Evolutionary conservation across 2,113 vertebrate genomes (phyloP), one percentile per base, ranked within the genome.

Genomic region (Psephotus haematonotus): DNA sequence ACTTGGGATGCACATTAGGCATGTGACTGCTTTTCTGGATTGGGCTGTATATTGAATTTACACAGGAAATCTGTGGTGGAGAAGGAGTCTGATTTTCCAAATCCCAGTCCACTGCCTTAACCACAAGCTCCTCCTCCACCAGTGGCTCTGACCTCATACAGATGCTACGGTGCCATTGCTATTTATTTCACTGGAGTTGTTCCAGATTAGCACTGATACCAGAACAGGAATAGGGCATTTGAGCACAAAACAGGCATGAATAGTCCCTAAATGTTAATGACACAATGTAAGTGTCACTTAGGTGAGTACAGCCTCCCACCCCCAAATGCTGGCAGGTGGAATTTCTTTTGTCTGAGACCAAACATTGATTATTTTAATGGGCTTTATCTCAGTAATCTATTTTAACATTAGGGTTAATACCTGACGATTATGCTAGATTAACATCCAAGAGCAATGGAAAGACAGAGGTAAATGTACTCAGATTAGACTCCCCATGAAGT

Each of bases 331-430:
- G 74, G 77, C 88, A 91, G 65, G 27, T 75, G 69, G 69, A 76
- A 69, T 86, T 89, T 74, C 79, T 85, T 92, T 83, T 89, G n/a
- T 90, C 43, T 64, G 47, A 92, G 69, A 91, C 76, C 43, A 91
- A 89, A 90, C 78, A 65, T 14, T 10, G 47, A 57, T 62, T 89
- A 72, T 59, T 90, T 69, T 76, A 92, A 80, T 87, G 82, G 81
- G 46, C 35, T 85, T 95, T 85, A 57, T 79, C 74, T 85, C 52
- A 57, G 35, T 41, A 92, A 95, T 71, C 43, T 87, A 5, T 82
- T 37, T 91, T 65, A 93, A 82, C 47, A 49, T 72, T 62, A 85
- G 20, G 39, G 74, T 85, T 95, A 82, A 64, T 89, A 91, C 55
- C 81, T 80, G 81, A 52, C 19, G 92, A 35, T 91, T 87, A 47